Conservation (phyloP, 1,140 invertebrate species). For the Ericerus pela region DNA sequence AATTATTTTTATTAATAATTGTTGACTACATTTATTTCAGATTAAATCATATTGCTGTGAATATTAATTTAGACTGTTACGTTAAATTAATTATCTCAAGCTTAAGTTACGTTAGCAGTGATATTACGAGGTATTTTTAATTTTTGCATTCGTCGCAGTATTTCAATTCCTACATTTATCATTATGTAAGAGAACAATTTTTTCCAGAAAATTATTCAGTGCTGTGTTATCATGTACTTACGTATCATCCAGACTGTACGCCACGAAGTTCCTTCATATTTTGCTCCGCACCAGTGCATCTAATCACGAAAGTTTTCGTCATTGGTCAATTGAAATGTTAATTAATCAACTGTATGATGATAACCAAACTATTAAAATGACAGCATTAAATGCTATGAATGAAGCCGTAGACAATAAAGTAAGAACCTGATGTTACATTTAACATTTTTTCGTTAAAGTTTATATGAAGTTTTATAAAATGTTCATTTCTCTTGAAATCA, state of each 20-base stretch:
- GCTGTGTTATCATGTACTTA: slow-evolving; percentile 47
- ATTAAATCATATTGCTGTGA: slow-evolving; percentile 17
- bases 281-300: slow-evolving; percentile 54
- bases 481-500: not conserved
- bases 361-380: slow-evolving; percentile 53
- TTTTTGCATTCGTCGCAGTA: not conserved
- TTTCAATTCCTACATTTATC: not conserved
- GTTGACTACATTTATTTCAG: slow-evolving; percentile 10
- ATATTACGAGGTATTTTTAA: slow-evolving; percentile 43
- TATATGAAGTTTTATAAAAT: not conserved
- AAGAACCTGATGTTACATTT: not conserved
- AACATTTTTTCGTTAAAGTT: not conserved
- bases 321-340: slow-evolving; percentile 72
- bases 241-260: slow-evolving; percentile 68
- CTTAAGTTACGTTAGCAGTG: slow-evolving; percentile 65
- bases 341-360: slow-evolving; percentile 66
- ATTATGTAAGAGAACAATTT: not conserved
- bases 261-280: slow-evolving; percentile 75
- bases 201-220: slow-evolving; percentile 42
- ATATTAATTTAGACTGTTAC: slow-evolving; percentile 70
- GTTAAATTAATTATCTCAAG: slow-evolving; percentile 81
- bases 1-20: not conserved
- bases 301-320: slow-evolving; percentile 31
- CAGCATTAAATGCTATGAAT: slow-evolving; percentile 69
- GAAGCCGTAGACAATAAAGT: slow-evolving; percentile 80